These are phyloP conservation scores for Hippocampus abdominalis DNA, from an alignment of 2,113 vertebrate species.

Conservation along the genomic window DNA sequence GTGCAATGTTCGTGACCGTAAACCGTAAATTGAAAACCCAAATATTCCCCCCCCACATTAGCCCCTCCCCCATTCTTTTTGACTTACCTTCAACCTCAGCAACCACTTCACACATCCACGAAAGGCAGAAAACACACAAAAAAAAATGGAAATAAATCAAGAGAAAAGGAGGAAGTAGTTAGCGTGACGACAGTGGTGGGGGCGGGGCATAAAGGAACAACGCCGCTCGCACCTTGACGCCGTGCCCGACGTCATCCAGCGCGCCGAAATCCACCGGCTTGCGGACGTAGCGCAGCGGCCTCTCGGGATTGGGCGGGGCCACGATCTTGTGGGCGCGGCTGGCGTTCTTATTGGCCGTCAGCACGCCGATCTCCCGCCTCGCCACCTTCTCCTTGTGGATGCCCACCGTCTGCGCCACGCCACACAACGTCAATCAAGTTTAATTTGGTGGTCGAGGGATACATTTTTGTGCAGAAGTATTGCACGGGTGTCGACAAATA, in stretches of 20 bases:
- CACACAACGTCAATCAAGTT: neutral
- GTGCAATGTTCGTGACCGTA: neutral
- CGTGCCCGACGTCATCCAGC: slow-evolving; percentile 97
- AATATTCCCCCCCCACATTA: too few species aligned
- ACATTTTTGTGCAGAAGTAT: too few species aligned
- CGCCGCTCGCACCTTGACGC: slow-evolving; percentile 84
- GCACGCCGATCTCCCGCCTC: slow-evolving; percentile 97
- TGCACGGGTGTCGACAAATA: too few species aligned
- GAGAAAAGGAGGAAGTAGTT: slow-evolving; percentile 56
- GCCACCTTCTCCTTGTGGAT: slow-evolving; percentile 99
- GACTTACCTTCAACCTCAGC: slow-evolving; percentile 99
- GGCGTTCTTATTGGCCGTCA: slow-evolving; percentile 99
- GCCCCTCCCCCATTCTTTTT: too few species aligned
- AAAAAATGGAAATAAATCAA: slow-evolving; percentile 50
- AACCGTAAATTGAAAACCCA: too few species aligned
- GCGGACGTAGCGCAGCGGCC: slow-evolving; percentile 97
- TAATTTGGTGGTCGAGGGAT: too few species aligned
- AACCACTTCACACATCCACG: slow-evolving; percentile 93
- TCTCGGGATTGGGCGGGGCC: slow-evolving; percentile 94
- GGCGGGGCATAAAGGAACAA: neutral
- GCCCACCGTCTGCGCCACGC: slow-evolving; percentile 85
- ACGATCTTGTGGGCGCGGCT: slow-evolving; percentile 99
- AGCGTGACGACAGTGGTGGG: slow-evolving; percentile 41
- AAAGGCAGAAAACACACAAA: slow-evolving; percentile 81
- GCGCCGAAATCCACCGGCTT: slow-evolving; percentile 97